Evolutionary conservation across 1,140 invertebrate species (phyloP), one percentile per base, ranked within the genome.

Genomic region (Diuraphis noxia): DNA sequence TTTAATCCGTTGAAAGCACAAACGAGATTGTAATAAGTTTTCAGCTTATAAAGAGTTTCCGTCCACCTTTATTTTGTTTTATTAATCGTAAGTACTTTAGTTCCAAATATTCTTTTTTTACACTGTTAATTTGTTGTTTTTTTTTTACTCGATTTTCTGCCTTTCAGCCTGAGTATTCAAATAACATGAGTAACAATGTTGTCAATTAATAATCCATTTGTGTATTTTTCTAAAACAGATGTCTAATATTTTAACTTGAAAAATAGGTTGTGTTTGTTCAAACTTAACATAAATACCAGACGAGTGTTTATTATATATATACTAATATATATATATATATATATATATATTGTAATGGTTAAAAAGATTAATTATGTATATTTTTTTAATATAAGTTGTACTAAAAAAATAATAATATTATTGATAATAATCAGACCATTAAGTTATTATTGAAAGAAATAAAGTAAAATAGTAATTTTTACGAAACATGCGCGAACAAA

Each of bases 31-130:
- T 77, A 77, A 89, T 79, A 77, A 49, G 41, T 90, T 79, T 56
- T 90, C 40, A 72, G 79, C 88, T 79, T 90, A 79, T 79, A 87
- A 77, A 82, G n/a, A 81, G 41, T 82, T 49, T 91, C 89, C 89
- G 89, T 91, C 89, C 89, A 91, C 89, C 89, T 46, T 77, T 90
- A 72, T 90, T 91, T 90, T 89, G 34, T 56, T 87, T 87, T 38
- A 25, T 52, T 36, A 85, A 63, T 88, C 49, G 8, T 88, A 88
- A 91, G 77, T 91, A 46, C 19, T 90, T 89, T 91, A 91, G 77
- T 81, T 81, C 52, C n/a, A 46, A 79, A 72, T 23, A 40, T 88
- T 89, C 30, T 77, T 90, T 79, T 77, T 88, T 89, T 77, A 82
- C 46, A 19, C 40, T 91, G n/a, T 90, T 91, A 40, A n/a, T 91